These are phyloP conservation scores for Torymus aiolomorphi DNA, from an alignment of 2,888 invertebrate genomes.

Conservation along the genomic window DNA sequence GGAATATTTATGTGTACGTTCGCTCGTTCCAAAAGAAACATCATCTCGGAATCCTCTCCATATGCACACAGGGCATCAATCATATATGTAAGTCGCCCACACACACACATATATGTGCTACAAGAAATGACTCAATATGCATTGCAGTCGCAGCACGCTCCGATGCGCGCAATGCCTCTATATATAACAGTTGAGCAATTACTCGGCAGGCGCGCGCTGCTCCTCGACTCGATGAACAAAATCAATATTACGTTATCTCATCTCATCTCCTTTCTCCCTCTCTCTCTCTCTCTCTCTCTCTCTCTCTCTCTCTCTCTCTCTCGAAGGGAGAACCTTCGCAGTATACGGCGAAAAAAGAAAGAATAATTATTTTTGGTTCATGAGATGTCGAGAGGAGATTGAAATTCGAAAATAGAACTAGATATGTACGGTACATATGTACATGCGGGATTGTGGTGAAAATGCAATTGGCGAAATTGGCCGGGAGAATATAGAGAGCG, in stretches of 20 bases:
- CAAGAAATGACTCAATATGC: slow-evolving; percentile 46
- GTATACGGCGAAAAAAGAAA: neutral
- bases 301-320: too few relatives aligned
- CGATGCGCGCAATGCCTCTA: slow-evolving; percentile 16
- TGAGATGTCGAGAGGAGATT: neutral
- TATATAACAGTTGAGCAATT: slow-evolving; percentile 35
- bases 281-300: too few relatives aligned
- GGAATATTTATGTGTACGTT: too few relatives aligned
- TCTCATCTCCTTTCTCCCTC: too few relatives aligned
- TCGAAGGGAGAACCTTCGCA: too few relatives aligned
- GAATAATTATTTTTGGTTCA: neutral
- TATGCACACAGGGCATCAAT: slow-evolving; percentile 27
- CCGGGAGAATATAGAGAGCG: neutral
- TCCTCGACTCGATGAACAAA: slow-evolving; percentile 27
- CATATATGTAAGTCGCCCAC: slow-evolving; percentile 4
- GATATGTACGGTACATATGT: too few relatives aligned
- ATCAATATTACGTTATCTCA: slow-evolving; percentile 35
- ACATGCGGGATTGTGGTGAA: neutral
- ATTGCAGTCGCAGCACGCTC: slow-evolving; percentile 24
- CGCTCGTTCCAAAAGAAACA: neutral
- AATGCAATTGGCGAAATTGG: neutral
- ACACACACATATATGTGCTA: neutral
- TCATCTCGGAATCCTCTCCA: slow-evolving; percentile 13
- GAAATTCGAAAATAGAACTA: slow-evolving; percentile 15
- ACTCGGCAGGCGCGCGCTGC: slow-evolving; percentile 43